Conservation (phyloP, 1,140 invertebrate species). For the Pogonognathellus flavescens region DNA sequence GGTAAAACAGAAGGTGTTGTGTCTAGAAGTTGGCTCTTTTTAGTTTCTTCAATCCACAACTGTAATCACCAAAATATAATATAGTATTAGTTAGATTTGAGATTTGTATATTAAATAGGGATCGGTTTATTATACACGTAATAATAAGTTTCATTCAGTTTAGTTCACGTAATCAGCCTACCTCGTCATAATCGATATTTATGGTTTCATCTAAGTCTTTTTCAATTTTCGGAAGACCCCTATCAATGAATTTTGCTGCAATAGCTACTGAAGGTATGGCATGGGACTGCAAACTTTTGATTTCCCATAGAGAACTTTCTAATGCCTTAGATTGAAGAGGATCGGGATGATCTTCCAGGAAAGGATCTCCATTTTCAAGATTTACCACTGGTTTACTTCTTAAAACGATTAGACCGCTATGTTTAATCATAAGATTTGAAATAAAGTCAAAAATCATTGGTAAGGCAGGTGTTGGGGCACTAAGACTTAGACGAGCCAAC, state of each 20-base stretch:
- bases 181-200: slow-evolving; percentile 75
- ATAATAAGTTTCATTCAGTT: too few species aligned
- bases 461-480: slow-evolving; percentile 85
- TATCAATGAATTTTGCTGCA: slow-evolving; percentile 79
- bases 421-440: slow-evolving; percentile 87
- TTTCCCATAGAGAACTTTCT: slow-evolving; percentile 92
- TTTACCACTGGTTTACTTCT: slow-evolving; percentile 72
- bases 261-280: slow-evolving; percentile 79
- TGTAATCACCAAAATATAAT: not conserved
- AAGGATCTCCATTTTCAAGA: slow-evolving; percentile 80
- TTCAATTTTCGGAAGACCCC: slow-evolving; percentile 78
- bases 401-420: slow-evolving; percentile 85
- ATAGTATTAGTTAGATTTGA: not conserved
- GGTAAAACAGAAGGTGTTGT: not conserved
- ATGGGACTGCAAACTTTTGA: slow-evolving; percentile 82
- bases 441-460: slow-evolving; percentile 86
- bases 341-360: slow-evolving; percentile 83
- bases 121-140: too few species aligned
- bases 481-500: slow-evolving; percentile 83
- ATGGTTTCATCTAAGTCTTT: slow-evolving; percentile 77
- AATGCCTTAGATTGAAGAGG: slow-evolving; percentile 83
- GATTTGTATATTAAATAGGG: not conserved
- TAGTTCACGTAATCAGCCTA: too few species aligned
- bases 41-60: slow-evolving; percentile 12
- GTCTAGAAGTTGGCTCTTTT: slow-evolving; percentile 11